Evolutionary conservation across 2,797 vertebrate species (phyloP), one percentile per base, ranked within the genome.

Genomic region (Okamejei kenojei): DNA sequence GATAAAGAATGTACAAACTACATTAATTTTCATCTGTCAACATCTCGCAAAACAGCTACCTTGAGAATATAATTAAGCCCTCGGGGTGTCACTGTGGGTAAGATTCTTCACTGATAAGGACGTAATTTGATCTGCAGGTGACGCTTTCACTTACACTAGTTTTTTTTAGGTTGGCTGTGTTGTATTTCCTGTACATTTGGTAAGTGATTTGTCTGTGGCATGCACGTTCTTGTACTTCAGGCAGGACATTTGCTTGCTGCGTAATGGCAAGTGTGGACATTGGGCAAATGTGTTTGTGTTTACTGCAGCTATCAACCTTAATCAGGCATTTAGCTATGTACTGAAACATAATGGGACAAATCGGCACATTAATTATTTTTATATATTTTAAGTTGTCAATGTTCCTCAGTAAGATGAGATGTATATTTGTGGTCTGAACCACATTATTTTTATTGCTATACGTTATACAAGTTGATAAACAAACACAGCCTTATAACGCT

Each of bases 61-160:
- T 74, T 71, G 38, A 73, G 68, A 91, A 6, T 54, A 91, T 71
- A 91, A 91, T 54, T 71, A 91, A 74, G 61, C n/a, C 82, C 58
- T 63, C 8, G 71, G 35, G 32, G 90, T 91, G 38, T 68, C 32
- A 91, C 32, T 73, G 35, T 74, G 35, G 68, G 45, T 54, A 91
- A 74, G 15, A 91, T 91, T 74, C 35, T 74, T 91, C 35, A 71
- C 26, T 84, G 82, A n/a, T 15, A 8, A 7, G n/a, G 15, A 86
- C 6, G 58, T 65, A n/a, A 86, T n/a, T 65, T 86, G 58, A 65
- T 61, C 58, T 63, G 61, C 29, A 32, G 61, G 5, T 21, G 61
- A 65, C 81, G 61, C 45, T 15, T 26, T 29, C 26, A 13, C 58
- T 61, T 15, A 68, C 58, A 19, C 17, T 19, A 84, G 32, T n/a